phyloP scores from a whole-genome alignment of 2,113 vertebrate genomes.

The Oplegnathus fasciatus region DNA sequence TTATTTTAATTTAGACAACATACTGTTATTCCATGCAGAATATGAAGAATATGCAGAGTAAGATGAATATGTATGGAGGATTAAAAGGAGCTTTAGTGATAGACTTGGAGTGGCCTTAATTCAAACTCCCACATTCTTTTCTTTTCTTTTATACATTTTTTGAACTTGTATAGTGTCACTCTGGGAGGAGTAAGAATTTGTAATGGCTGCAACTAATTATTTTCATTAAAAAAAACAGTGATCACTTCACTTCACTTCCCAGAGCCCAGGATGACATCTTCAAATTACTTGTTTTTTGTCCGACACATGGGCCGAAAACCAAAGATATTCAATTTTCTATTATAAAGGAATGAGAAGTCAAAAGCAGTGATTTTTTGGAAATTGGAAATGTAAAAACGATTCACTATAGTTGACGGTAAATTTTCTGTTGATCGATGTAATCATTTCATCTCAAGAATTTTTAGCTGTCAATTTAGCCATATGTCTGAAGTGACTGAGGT shows the following conservation, averaged over 20 bases:
- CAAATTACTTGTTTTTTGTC: background rate
- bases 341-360: background rate
- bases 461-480: background rate
- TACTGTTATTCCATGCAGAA: background rate
- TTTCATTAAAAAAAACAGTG: background rate
- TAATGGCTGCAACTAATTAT: no score
- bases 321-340: background rate
- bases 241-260: no score
- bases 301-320: background rate
- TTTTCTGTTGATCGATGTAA: background rate
- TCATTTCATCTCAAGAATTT: background rate
- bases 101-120: background rate
- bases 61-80: background rate
- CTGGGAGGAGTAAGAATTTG: no score
- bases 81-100: background rate
- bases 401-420: no score
- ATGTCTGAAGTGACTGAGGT: background rate
- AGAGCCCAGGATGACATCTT: background rate
- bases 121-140: background rate
- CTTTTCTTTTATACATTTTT: no score
- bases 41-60: background rate
- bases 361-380: no score
- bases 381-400: no score
- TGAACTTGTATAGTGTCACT: no score
- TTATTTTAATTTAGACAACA: background rate